phyloP scores from a whole-genome alignment of 2,888 invertebrate species.

The Phengaris alcon region DNA sequence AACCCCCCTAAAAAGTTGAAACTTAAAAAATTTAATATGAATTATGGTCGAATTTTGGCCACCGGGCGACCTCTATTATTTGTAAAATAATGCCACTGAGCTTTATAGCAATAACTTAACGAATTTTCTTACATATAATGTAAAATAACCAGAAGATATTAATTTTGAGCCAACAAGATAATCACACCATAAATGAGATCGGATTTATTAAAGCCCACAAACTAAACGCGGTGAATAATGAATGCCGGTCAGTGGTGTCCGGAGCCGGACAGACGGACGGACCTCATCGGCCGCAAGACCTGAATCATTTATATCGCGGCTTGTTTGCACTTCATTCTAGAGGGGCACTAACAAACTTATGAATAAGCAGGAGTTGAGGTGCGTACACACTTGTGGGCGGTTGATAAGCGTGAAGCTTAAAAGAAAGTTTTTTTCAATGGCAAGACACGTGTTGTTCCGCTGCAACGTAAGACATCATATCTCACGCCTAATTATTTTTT shows the following conservation, averaged over 20 bases:
- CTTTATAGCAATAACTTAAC: too few relatives aligned
- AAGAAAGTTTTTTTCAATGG: too few relatives aligned
- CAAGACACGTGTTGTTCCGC: too few relatives aligned
- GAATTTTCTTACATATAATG: neutral
- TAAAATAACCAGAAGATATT: neutral
- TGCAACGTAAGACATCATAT: too few relatives aligned
- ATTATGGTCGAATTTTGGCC: too few relatives aligned
- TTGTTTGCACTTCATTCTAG: slow-evolving; percentile 67
- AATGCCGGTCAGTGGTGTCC: slow-evolving; percentile 45
- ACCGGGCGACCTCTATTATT: too few relatives aligned
- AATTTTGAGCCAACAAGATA: neutral
- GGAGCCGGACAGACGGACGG: slow-evolving; percentile 55
- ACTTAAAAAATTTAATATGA: too few relatives aligned
- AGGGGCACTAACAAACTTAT: slow-evolving; percentile 67
- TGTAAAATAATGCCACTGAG: too few relatives aligned
- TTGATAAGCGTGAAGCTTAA: too few relatives aligned
- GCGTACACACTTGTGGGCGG: slow-evolving; percentile 41
- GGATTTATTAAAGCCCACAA: slow-evolving; percentile 37
- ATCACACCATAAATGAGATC: slow-evolving; percentile 17
- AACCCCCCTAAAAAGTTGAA: too few relatives aligned
- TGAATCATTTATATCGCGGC: slow-evolving; percentile 73
- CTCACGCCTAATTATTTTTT: too few relatives aligned
- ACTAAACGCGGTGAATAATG: slow-evolving; percentile 39
- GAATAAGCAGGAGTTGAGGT: slow-evolving; percentile 64
- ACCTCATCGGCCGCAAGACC: slow-evolving; percentile 63